Evolutionary conservation across 2,888 invertebrate species (phyloP), one percentile per base, ranked within the genome.

Genomic region (Cryptus viduatorius): DNA sequence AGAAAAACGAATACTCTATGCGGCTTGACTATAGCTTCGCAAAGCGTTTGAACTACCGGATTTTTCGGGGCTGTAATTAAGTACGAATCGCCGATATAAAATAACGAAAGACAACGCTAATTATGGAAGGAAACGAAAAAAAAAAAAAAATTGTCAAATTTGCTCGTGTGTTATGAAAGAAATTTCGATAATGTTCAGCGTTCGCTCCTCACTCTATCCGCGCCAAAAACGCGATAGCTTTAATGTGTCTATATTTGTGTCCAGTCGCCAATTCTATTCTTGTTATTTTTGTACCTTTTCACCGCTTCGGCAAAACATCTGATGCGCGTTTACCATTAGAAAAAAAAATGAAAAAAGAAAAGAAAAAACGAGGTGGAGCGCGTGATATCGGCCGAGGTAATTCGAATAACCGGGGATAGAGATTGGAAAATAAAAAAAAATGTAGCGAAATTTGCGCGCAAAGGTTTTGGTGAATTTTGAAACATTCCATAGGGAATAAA

Each of bases 281-380:
- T 76, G 86, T 88, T 89, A 89, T 89, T 89, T 89, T 89, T 89
- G 73, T 89, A 89, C 89, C 87, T 89, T 89, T 89, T 87, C 88
- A 88, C 88, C 71, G 87, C 85, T 85, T 83, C 86, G 82, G 76
- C 77, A 86, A 71, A 80, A 83, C 72, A 81, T 80, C 73, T 73
- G 61, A 69, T 44, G 75, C 44, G 71, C 61, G 78, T 72, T 73
- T 67, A 65, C 53, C 72, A 78, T 83, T 79, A 75, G 73, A 80
- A 44, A 78, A 79, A 72, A 53, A 64, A 59, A 59, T n/a, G 44
- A 24, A 67, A 82, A 44, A 72, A 53, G 53, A 59, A 59, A 12
- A 37, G 16, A 67, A 82, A 44, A 16, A 24, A 16, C 61, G 79
- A 10, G 31, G 44, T 64, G 73, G 37, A 65, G 2, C 68, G 65